Evolutionary conservation across 2,888 invertebrate genomes (phyloP), one percentile per base, ranked within the genome.

Genomic region (Drosophila nigricruria): DNA sequence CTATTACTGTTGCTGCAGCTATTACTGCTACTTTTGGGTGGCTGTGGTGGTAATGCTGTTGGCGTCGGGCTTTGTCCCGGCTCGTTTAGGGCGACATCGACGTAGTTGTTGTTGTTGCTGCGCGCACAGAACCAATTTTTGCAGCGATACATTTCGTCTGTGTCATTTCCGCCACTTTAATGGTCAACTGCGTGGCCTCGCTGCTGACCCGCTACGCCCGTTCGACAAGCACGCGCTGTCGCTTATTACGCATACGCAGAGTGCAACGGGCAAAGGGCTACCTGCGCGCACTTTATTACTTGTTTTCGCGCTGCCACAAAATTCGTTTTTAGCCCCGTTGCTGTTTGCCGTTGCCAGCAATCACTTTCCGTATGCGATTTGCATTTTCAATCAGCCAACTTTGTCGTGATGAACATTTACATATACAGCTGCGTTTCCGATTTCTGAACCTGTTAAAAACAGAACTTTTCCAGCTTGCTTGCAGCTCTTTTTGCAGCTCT

Each of bases 41-140:
- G n/a, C 65, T 52, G 50, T 16, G 53, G 18, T 49, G 67, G 14
- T 50, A 43, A 30, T 30, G 57, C 42, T 59, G 63, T 42, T 62
- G 63, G 71, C 56, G 75, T 60, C 70, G 82, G 2, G 20, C 57
- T 20, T 40, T 79, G 70, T 38, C 64, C 47, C 16, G 75, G 76
- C 27, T 88, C 89, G 61, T 73, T 87, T 79, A 91, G 79, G 61
- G 89, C 82, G 60, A 89, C 79, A 73, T 91, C 91, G 42, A 88
- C 88, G 57, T 91, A 91, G 82, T 92, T 90, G 79, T 92, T 92
- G 77, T 91, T 92, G 82, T 92, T 92, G 79, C 88, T 92, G 69
- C 92, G 92, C 54, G 91, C 89, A 88, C 93, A 93, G 82, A 93
- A 93, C 93, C 93, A 93, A 80, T 90, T 92, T 82, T 92, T 90